Evolutionary conservation across 23 tunicate genomes (phyloP).

Genomic region (Trididemnum nubilum): DNA sequence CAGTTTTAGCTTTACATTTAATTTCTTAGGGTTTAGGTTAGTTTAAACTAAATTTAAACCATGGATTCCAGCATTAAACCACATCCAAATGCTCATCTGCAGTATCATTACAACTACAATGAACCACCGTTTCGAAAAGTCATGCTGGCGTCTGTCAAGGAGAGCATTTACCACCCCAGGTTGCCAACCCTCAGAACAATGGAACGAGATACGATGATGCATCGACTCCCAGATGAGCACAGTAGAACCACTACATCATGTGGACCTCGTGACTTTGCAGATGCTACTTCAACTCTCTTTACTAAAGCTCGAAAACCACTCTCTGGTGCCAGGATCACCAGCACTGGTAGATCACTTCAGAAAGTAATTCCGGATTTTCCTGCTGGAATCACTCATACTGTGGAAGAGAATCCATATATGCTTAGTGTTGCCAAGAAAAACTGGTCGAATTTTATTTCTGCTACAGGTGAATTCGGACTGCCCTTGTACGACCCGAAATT

Average conservation of each 20-base stretch:
- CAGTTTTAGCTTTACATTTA: no score
- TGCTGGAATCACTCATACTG: conserved; percentile 73
- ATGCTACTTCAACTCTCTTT: conserved; percentile 51
- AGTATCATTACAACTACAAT: conserved; percentile 63
- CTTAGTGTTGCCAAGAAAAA: conserved; percentile 52
- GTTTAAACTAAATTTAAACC: no score
- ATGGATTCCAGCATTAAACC: conserved; percentile 66
- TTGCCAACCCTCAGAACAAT: conserved; percentile 78
- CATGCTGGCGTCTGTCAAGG: conserved; percentile 89
- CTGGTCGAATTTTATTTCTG: conserved; percentile 83
- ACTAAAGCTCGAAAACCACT: conserved; percentile 55
- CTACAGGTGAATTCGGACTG: conserved; percentile 74
- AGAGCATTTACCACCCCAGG: conserved; percentile 74
- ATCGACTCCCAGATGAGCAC: conserved; percentile 74
- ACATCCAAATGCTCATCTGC: conserved; percentile 91
- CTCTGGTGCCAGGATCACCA: conserved; percentile 62
- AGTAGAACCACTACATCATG: conserved; percentile 83
- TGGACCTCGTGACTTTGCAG: conserved; percentile 76
- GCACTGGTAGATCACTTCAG: conserved; percentile 68
- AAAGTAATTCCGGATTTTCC: conserved; percentile 64
- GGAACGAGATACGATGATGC: conserved; percentile 89
- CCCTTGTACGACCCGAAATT: conserved; percentile 67
- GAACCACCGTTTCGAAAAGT: conserved; percentile 81
- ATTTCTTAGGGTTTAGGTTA: no score
- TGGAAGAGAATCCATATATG: conserved; percentile 55